A percentile compares a stretch with the other conserved stretches of the same genome.
phyloP scores from a whole-genome alignment of 2,888 invertebrate species.

The Aspidiotus rigidus region DNA sequence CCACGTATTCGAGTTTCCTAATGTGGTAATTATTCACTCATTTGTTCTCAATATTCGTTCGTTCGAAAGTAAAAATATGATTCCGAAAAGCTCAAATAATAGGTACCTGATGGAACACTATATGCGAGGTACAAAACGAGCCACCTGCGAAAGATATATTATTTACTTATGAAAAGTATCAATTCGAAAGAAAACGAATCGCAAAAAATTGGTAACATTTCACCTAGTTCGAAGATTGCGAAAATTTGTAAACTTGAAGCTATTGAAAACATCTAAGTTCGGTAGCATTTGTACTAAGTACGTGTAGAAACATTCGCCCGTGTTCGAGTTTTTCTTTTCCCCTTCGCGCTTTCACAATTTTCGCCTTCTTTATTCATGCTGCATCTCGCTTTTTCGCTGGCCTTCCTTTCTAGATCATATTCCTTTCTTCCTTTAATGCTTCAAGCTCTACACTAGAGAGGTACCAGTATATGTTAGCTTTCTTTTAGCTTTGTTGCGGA shows the following conservation, averaged over 20 bases:
- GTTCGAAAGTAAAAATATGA: no score
- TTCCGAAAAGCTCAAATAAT: no score
- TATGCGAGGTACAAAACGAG: neutral
- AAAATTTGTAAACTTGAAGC: constrained; percentile 30
- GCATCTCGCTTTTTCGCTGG: neutral
- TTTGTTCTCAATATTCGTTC: no score
- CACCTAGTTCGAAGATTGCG: constrained; percentile 16
- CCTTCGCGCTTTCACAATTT: constrained; percentile 11
- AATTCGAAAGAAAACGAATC: constrained; percentile 14
- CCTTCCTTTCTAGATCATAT: neutral
- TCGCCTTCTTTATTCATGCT: constrained; percentile 11
- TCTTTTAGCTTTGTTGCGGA: constrained; percentile 27
- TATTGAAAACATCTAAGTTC: constrained; percentile 28
- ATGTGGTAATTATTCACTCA: no score
- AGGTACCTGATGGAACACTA: no score
- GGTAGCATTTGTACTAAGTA: constrained; percentile 33
- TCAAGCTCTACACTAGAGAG: neutral
- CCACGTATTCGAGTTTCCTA: no score
- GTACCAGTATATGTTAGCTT: constrained; percentile 7
- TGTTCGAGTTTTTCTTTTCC: constrained; percentile 11
- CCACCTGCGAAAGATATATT: constrained; percentile 1
- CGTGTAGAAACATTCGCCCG: constrained; percentile 23
- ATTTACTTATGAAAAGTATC: constrained; percentile 23
- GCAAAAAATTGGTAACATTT: constrained; percentile 30
- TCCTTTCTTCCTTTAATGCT: neutral